Evolutionary conservation across 2,797 vertebrate genomes (phyloP), one percentile per base, ranked within the genome.

Genomic region (Numenius phaeopus): DNA sequence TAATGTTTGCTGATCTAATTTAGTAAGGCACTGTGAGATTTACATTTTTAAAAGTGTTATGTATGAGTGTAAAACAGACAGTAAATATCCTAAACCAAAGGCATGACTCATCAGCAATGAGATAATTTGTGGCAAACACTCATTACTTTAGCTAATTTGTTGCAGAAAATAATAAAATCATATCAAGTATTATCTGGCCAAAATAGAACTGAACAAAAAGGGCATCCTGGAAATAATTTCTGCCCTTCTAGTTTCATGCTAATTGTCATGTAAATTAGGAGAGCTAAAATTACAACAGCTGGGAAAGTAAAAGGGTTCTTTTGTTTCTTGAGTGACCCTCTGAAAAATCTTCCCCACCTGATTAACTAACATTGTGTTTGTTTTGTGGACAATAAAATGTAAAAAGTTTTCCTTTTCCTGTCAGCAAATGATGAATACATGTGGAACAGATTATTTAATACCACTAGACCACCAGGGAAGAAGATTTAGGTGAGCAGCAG

Each of bases 401-500:
- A 98, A 97, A 98, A 96, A 97, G 97, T 98, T 98, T 98, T 98
- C 96, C 95, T 97, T 98, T 97, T 94, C 97, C 98, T 98, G 98
- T 98, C 98, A 98, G 97, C 96, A 97, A 98, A 98, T 98, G 98
- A 98, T 98, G 98, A 98, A 98, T 98, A 98, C 98, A 98, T 98
- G 98, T 98, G 98, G 98, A 98, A 98, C 97, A 93, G 87, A 98
- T 98, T 98, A 98, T 98, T 98, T 98, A 98, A 98, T 98, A 98
- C 98, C 97, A 98, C 97, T 72, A 98, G 98, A 98, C 98, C 98
- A 98, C 98, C 98, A 98, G 98, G 98, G 98, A 98, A 98, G 98
- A 98, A 98, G 98, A 98, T 98, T 98, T 98, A 98, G 98, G 98
- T 98, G 98, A 98, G 97, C 97, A 97, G 98, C 97, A 55, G 98